A percentile compares a stretch with the other conserved stretches of the same genome.
Evolutionary conservation across 2,113 vertebrate genomes (phyloP).

Genomic region (Donacobius atricapilla): DNA sequence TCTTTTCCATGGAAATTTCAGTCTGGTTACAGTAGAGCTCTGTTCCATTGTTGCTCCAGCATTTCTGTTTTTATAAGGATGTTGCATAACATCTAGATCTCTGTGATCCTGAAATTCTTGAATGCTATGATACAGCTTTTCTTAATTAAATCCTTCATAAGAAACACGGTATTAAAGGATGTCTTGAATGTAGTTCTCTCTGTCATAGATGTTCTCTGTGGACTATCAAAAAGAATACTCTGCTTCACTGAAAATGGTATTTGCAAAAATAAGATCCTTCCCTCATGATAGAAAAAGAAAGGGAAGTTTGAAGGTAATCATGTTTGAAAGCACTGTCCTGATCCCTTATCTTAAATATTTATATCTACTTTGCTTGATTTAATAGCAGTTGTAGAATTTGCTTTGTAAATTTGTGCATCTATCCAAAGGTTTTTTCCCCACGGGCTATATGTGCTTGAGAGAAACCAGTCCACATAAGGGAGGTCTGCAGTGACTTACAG

Average conservation of each 20-base stretch:
- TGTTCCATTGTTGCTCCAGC: background rate
- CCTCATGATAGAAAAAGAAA: background rate
- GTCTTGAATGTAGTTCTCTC: background rate
- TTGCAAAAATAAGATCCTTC: background rate
- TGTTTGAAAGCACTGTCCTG: background rate
- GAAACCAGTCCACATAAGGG: background rate
- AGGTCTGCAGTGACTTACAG: background rate
- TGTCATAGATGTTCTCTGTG: background rate
- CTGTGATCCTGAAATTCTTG: background rate
- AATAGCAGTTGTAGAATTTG: background rate
- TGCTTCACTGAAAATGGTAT: background rate
- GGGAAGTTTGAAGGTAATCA: background rate
- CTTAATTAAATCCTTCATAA: background rate
- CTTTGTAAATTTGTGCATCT: background rate
- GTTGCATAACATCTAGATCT: background rate
- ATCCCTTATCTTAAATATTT: background rate
- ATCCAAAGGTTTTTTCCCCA: background rate
- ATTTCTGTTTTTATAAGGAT: background rate
- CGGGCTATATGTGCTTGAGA: background rate
- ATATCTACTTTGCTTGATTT: background rate
- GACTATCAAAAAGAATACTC: background rate
- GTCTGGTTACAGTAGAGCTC: constrained; percentile 9
- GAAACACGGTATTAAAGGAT: background rate
- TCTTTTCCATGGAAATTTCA: background rate
- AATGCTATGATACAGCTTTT: background rate